Conservation (phyloP, 2,797 vertebrate genomes). For the Eulemur coronatus region DNA sequence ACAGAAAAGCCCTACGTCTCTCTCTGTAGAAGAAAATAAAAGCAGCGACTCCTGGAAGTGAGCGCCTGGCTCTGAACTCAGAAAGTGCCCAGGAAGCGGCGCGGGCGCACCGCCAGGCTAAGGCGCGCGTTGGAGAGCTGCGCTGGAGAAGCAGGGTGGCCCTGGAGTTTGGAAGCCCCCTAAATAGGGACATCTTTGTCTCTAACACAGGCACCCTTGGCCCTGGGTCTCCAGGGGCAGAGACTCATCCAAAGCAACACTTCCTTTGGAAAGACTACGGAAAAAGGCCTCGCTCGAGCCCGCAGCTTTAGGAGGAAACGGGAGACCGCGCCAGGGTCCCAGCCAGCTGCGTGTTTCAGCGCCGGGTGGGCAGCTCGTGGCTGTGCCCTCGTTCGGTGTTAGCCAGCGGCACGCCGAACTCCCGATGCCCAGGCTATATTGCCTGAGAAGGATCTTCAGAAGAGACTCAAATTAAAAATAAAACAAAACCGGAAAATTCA, state of each 20-base stretch:
- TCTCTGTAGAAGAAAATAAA: not conserved
- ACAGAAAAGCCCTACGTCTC: not conserved
- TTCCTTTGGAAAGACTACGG: not conserved
- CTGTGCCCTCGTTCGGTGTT: not conserved
- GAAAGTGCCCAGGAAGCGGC: accelerated
- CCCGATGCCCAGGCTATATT: accelerated
- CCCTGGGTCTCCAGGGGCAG: not conserved
- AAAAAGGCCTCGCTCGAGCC: not conserved
- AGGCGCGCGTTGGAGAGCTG: accelerated
- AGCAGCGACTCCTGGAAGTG: not conserved
- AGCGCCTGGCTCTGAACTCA: accelerated
- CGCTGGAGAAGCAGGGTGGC: accelerated
- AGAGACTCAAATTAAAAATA: not conserved
- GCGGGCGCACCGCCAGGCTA: accelerated
- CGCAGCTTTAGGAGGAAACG: not conserved
- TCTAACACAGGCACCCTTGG: not conserved
- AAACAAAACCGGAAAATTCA: not conserved
- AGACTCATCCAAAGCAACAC: not conserved
- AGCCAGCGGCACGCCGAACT: accelerated
- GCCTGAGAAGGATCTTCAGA: not conserved
- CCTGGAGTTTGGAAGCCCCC: not conserved
- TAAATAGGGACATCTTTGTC: not conserved
- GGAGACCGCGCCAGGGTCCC: accelerated
- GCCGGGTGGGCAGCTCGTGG: too few relatives aligned
- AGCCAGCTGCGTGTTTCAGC: accelerated